These are phyloP conservation scores for Syngnathus typhle DNA, from an alignment of 2,113 vertebrate species.

Conservation along the genomic window DNA sequence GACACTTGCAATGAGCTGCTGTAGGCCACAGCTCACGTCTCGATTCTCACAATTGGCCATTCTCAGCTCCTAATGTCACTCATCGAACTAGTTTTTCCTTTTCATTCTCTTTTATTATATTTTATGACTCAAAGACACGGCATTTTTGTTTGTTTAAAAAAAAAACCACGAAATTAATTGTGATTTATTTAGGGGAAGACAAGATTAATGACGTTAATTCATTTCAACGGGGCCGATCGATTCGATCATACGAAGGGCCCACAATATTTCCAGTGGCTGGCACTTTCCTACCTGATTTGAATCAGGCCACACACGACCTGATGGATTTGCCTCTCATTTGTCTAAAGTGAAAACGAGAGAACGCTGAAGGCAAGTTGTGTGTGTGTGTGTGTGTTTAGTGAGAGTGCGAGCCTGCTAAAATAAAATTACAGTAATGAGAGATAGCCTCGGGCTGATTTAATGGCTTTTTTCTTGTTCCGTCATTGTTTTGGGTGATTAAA, in stretches of 20 bases:
- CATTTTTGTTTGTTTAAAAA: too few species aligned
- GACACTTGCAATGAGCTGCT: background rate
- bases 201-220: too few species aligned
- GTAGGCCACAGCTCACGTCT: background rate
- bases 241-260: too few species aligned
- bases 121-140: background rate
- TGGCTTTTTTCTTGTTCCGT: constrained; percentile 11
- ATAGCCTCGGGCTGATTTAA: background rate
- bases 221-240: too few species aligned
- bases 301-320: constrained; percentile 63
- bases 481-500: constrained; percentile 64
- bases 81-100: background rate
- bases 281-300: constrained; percentile 57
- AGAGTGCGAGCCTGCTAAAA: constrained; percentile 4
- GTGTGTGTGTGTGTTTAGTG: constrained; percentile 25
- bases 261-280: constrained; percentile 20
- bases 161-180: too few species aligned
- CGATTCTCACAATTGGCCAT: background rate
- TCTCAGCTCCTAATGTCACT: background rate
- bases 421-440: constrained; percentile 3
- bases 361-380: constrained; percentile 28
- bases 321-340: constrained; percentile 76
- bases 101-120: background rate
- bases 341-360: constrained; percentile 58
- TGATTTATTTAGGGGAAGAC: too few species aligned